Percentiles rank a stretch among this genome's conserved stretches.
phyloP scores from a whole-genome alignment of 2,113 vertebrate genomes.

The Cololabis saira region DNA sequence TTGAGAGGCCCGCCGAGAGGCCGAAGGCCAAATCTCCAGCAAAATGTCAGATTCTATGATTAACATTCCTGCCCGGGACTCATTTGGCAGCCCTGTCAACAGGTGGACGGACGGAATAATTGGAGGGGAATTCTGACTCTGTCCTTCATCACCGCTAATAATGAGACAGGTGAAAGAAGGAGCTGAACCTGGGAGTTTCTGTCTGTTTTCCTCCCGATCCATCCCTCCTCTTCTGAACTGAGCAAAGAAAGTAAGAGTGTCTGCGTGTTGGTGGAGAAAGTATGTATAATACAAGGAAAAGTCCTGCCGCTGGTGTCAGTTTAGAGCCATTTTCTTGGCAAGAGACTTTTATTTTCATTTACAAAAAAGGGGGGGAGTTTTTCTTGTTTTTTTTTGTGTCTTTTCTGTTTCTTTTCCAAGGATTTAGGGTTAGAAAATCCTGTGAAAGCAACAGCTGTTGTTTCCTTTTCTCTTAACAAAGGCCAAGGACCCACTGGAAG shows the following conservation, averaged over 20 bases:
- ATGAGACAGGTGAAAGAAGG: conserved; percentile 81
- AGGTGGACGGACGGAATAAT: conserved; percentile 85
- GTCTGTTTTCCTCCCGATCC: conserved; percentile 65
- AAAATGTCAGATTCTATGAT: conserved; percentile 78
- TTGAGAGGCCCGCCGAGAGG: conserved; percentile 41
- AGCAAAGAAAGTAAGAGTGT: conserved; percentile 6
- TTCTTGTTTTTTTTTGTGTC: conserved; percentile 78
- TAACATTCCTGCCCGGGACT: conserved; percentile 78
- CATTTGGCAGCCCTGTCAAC: conserved; percentile 81
- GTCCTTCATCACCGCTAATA: conserved; percentile 84
- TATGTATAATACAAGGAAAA: conserved; percentile 45
- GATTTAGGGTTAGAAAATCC: conserved; percentile 87
- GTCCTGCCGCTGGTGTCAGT: conserved; percentile 33
- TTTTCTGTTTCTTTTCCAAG: conserved; percentile 66
- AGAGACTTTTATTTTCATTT: conserved; percentile 80
- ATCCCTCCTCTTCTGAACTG: conserved; percentile 28
- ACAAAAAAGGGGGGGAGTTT: conserved; percentile 64
- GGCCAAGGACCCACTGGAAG: conserved; percentile 74
- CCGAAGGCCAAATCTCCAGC: conserved; percentile 66
- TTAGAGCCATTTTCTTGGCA: conserved; percentile 82
- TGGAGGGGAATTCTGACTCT: conserved; percentile 80
- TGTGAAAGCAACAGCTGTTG: conserved; percentile 96
- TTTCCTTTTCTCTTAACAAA: conserved; percentile 76
- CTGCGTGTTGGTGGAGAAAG: conserved; percentile 17
- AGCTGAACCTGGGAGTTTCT: conserved; percentile 70